These are phyloP conservation scores for Thereva nobilitata DNA, from an alignment of 2,888 invertebrate genomes.

Conservation along the genomic window DNA sequence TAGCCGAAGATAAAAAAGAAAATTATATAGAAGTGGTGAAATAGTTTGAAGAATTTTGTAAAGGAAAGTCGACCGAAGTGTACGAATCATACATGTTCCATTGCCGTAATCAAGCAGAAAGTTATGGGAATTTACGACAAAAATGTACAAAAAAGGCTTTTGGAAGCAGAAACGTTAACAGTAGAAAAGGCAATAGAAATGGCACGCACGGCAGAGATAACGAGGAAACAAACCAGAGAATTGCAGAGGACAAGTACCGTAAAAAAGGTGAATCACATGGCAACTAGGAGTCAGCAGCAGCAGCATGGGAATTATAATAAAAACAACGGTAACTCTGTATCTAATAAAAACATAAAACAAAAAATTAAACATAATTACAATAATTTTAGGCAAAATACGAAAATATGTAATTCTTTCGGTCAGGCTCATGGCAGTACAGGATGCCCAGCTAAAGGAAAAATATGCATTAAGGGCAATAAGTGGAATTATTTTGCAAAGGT, in stretches of 20 bases:
- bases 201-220: constrained; percentile 1
- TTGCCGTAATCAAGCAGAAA: not conserved
- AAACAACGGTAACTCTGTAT: not conserved
- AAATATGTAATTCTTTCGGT: too few species aligned
- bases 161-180: not conserved
- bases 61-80: not conserved
- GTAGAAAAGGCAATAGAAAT: not conserved
- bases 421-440: too few species aligned
- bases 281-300: not conserved
- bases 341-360: too few species aligned
- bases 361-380: too few species aligned
- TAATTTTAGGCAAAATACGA: too few species aligned
- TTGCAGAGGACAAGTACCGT: not conserved
- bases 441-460: too few species aligned
- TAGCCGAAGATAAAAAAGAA: too few species aligned
- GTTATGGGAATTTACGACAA: not conserved
- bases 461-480: too few species aligned
- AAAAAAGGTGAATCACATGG: not conserved
- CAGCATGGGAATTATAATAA: not conserved
- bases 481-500: too few species aligned
- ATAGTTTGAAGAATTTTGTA: too few species aligned
- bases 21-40: too few species aligned
- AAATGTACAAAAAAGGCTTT: not conserved
- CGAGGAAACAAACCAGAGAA: not conserved
- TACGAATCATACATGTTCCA: not conserved